A percentile compares a stretch with the other conserved stretches of the same genome.
These are phyloP conservation scores for Amblyjoppa fuscipennis DNA, from an alignment of 2,888 invertebrate genomes.

Conservation along the genomic window DNA sequence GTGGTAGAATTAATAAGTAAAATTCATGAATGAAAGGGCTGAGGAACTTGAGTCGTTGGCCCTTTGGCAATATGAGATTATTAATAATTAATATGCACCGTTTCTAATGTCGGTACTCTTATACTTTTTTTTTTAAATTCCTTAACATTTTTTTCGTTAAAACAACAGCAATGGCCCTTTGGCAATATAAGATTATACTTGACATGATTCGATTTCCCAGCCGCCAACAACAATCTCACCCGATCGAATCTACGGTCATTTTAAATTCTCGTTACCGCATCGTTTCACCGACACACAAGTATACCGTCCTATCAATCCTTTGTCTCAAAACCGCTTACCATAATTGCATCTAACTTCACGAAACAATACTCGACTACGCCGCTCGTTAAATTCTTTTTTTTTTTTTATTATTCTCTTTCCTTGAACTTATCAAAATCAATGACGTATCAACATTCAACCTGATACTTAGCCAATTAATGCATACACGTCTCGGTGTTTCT, in stretches of 20 bases:
- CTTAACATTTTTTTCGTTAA: too few relatives aligned
- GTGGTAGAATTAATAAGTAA: not conserved
- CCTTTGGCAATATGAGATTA: not conserved
- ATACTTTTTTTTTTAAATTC: too few relatives aligned
- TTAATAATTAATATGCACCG: not conserved
- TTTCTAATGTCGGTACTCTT: too few relatives aligned
- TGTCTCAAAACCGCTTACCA: not conserved
- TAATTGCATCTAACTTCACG: not conserved
- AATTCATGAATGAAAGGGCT: not conserved
- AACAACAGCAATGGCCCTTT: too few relatives aligned
- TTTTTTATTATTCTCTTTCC: not conserved
- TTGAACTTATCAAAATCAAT: slow-evolving; percentile 9
- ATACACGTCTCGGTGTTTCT: slow-evolving; percentile 42
- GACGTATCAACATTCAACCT: slow-evolving; percentile 21
- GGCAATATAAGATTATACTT: too few relatives aligned
- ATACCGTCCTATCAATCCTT: not conserved
- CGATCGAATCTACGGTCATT: not conserved
- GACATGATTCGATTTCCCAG: not conserved
- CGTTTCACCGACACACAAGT: not conserved
- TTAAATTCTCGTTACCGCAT: not conserved
- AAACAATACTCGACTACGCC: not conserved
- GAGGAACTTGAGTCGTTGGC: not conserved
- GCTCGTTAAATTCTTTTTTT: not conserved
- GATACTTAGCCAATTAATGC: slow-evolving; percentile 14
- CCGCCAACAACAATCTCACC: not conserved